Conservation (phyloP, 2,888 invertebrate genomes). For the Himalopsyche tibetana region DNA sequence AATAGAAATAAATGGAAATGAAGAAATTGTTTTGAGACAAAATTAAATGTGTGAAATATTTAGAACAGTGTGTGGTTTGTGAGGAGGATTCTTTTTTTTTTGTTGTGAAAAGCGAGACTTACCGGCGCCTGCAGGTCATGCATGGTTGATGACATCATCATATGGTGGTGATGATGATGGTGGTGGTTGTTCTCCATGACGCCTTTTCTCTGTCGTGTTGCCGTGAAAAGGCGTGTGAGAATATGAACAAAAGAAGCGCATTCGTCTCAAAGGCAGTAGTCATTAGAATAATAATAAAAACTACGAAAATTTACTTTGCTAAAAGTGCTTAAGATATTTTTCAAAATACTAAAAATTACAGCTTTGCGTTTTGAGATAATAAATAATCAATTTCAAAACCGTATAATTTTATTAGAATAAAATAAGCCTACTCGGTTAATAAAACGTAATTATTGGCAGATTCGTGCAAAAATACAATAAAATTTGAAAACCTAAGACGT, state of each 20-base stretch:
- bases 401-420: not conserved
- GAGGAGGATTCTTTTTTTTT: not conserved
- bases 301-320: not conserved
- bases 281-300: not conserved
- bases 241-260: constrained; percentile 58
- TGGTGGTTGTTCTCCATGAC: constrained; percentile 69
- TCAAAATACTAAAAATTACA: not conserved
- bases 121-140: constrained; percentile 79
- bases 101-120: constrained; percentile 69
- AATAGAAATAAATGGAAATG: constrained; percentile 10
- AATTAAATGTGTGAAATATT: not conserved
- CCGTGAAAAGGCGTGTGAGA: constrained; percentile 53
- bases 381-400: not conserved
- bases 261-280: constrained; percentile 52
- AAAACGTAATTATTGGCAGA: not conserved
- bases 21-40: not conserved
- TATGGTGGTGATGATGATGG: constrained; percentile 70
- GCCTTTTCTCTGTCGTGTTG: constrained; percentile 71
- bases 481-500: not conserved
- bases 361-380: constrained; percentile 10
- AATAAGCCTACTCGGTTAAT: not conserved
- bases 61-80: constrained; percentile 5
- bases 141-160: constrained; percentile 78
- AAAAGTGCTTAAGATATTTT: not conserved
- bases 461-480: constrained; percentile 9